phyloP scores from a whole-genome alignment of 2,797 vertebrate species.

The Telmatherina bonti region DNA sequence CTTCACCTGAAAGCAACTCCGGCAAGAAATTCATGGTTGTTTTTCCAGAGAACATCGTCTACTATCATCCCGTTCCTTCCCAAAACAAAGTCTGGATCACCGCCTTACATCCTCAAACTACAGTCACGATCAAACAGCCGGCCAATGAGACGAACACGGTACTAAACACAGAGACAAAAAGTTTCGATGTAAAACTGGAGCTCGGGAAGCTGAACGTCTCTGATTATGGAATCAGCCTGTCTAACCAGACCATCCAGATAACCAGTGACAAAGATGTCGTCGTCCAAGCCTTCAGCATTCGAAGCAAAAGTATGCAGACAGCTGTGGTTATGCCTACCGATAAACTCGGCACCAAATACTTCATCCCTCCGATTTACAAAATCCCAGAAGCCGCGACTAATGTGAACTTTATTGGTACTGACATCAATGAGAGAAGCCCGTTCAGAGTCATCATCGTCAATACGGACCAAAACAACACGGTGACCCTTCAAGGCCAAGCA shows the following conservation, averaged over 20 bases:
- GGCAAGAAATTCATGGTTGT: neutral
- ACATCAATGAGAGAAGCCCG: constrained; percentile 4
- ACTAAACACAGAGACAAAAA: accelerated
- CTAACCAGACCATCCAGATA: constrained; percentile 22
- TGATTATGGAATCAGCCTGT: neutral
- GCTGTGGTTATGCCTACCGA: constrained; percentile 51
- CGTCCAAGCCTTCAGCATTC: constrained; percentile 43
- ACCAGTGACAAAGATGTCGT: constrained; percentile 42
- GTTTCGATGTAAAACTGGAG: neutral
- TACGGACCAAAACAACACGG: accelerated
- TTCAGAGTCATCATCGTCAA: constrained; percentile 79
- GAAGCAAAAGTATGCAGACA: constrained; percentile 61
- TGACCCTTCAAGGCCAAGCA: neutral
- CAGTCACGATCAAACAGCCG: accelerated
- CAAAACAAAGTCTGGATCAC: constrained; percentile 44
- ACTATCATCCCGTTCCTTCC: accelerated
- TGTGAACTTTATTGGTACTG: accelerated
- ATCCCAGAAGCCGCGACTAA: constrained; percentile 1
- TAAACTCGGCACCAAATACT: constrained; percentile 57
- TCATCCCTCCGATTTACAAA: constrained; percentile 48
- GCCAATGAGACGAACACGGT: neutral
- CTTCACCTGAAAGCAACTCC: neutral
- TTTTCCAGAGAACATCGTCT: neutral
- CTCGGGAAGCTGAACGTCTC: accelerated
- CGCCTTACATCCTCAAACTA: accelerated